These are phyloP conservation scores for Vultur gryphus DNA, from an alignment of 2,797 vertebrate genomes.

Conservation along the genomic window DNA sequence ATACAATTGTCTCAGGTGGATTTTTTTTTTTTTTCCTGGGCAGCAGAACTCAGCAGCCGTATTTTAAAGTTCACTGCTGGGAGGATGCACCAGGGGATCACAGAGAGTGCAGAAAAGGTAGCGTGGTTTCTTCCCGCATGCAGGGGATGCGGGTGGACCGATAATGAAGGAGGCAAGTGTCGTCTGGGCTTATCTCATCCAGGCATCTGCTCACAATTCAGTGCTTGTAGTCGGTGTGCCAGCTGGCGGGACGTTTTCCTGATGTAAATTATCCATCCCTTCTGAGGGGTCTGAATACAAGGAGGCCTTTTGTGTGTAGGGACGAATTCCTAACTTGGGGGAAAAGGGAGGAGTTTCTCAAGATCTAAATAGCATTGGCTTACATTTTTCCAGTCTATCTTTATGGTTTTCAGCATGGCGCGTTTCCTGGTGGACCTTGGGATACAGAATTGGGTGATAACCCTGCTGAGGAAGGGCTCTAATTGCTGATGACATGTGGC, in stretches of 20 bases:
- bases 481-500: not conserved
- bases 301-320: constrained; percentile 66
- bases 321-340: constrained; percentile 48
- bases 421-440: not conserved
- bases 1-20: accelerated
- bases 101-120: not conserved
- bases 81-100: not conserved
- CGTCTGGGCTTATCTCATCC: constrained; percentile 53
- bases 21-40: not conserved
- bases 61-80: not conserved
- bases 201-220: constrained; percentile 72
- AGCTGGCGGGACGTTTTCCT: constrained; percentile 59
- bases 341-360: constrained; percentile 36
- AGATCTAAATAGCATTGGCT: constrained; percentile 34
- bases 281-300: constrained; percentile 64
- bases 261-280: constrained; percentile 71
- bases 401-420: not conserved
- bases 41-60: not conserved
- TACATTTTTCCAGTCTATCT: constrained; percentile 6
- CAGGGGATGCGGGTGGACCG: not conserved
- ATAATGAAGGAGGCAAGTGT: not conserved
- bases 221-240: constrained; percentile 43
- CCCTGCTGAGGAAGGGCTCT: not conserved
- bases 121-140: not conserved
- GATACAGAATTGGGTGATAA: not conserved